phyloP scores from a whole-genome alignment of 2,113 vertebrate genomes.

The Colius striatus region DNA sequence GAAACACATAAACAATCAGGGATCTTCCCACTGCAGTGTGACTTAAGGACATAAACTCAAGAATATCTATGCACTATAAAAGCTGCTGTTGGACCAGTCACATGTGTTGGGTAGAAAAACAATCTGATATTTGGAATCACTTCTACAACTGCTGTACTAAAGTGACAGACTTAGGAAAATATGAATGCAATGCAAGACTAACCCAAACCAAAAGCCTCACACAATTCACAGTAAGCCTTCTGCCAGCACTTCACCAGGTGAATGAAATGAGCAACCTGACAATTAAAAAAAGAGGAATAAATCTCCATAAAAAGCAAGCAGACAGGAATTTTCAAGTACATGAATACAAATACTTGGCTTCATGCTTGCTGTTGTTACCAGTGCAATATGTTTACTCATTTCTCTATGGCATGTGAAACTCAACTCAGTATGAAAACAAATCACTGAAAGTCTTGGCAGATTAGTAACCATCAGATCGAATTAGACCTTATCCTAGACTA shows the following conservation, averaged over 20 bases:
- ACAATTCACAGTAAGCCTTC: background rate
- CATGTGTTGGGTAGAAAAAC: background rate
- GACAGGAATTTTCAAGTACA: background rate
- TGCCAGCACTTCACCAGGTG: conserved; percentile 3
- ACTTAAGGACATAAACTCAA: background rate
- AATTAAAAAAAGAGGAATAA: conserved; percentile 6
- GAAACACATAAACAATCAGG: background rate
- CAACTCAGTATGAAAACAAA: conserved; percentile 38
- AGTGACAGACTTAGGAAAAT: background rate
- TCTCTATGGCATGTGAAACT: background rate
- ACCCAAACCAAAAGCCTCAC: background rate
- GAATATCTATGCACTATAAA: background rate
- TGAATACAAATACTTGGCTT: background rate
- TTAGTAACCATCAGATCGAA: conserved; percentile 49
- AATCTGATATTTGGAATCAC: background rate
- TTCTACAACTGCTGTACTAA: accelerated
- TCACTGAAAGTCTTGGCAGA: conserved; percentile 35
- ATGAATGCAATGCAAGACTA: conserved; percentile 30
- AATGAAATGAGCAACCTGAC: background rate
- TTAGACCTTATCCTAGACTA: background rate
- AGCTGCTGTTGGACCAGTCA: background rate
- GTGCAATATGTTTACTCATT: background rate
- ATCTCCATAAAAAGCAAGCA: background rate
- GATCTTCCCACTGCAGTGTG: accelerated
- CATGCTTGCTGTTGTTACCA: background rate